Evolutionary conservation across 2,797 vertebrate species (phyloP).

Genomic region (Tolypeutes matacus): DNA sequence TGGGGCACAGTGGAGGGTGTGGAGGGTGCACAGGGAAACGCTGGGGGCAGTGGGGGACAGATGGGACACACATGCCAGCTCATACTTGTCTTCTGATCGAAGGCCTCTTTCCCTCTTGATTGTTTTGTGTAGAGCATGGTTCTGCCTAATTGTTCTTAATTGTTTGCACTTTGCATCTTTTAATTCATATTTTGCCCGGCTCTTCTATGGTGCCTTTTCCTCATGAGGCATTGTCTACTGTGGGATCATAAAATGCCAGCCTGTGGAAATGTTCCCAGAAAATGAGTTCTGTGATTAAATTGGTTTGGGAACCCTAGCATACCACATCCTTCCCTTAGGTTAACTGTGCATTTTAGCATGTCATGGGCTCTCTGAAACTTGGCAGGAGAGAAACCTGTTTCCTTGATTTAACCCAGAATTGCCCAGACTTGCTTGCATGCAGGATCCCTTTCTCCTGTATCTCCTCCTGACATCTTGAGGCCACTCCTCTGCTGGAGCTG

Average conservation of each 20-base stretch:
- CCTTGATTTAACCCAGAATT: background rate
- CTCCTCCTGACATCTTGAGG: background rate
- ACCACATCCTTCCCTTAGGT: background rate
- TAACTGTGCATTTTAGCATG: background rate
- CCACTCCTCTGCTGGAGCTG: background rate
- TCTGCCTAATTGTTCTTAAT: background rate
- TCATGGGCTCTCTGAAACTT: background rate
- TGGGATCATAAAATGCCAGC: background rate
- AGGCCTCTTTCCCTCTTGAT: background rate
- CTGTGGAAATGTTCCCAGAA: background rate
- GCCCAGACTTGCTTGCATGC: background rate
- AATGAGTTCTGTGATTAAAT: background rate
- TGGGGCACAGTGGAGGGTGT: too few species aligned
- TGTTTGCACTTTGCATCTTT: background rate
- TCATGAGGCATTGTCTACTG: background rate
- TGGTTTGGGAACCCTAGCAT: background rate
- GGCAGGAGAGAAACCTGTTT: background rate
- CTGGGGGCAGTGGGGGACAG: background rate
- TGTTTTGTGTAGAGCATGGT: background rate
- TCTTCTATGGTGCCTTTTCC: background rate
- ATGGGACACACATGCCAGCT: background rate
- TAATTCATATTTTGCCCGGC: background rate
- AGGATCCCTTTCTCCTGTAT: background rate
- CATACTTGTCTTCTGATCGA: background rate
- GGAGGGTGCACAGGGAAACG: accelerated